Base-by-base conservation (phyloP, 2,888 invertebrate genomes). In the Theristus sp. region DNA sequence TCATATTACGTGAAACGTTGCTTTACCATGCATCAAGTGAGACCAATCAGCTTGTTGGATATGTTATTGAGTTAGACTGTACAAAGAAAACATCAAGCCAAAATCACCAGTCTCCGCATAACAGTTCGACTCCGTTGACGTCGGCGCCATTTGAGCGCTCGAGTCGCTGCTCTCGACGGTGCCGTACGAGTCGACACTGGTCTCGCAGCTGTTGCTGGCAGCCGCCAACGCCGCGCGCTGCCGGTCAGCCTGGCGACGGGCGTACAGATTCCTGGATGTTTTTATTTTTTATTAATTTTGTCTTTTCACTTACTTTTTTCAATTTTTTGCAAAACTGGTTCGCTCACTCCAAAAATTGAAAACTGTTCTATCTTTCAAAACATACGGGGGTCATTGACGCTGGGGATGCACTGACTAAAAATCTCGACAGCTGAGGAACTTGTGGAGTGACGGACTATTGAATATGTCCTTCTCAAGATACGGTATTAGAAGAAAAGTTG, bases 171-270 rank as follows among this genome's bases (percentile, higher is more conserved):
- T 13, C 38, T 38, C 38, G 17, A 38, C 6, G 10, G 38, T 38
- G 38, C 38, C 38, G 38, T 13, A 38, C 17, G 53, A 53, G 3
- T n/a, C n/a, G 26, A 25, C 27, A 20, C 25, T 53, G 26, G 53
- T 25, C 20, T 53, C 53, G 26, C 13, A 53, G 53, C 53, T 53
- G n/a, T n/a, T 22, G 10, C 2, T 49, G 10, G n/a, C 6, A 24
- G 6, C 6, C n/a, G 24, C 10, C 3, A 20, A 20, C 38, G 49
- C 49, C 3, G 53, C 64, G 53, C 58, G 58, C 53, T 57, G 52
- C 56, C 62, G 59, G 38, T 63, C 54, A 60, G 56, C 56, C 62
- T 60, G 58, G 58, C 46, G 57, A 58, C 62, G 55, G 28, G 58
- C 53, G 52, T 52, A 58, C 29, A 58, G 58, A 27, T 58, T 58